A percentile compares a stretch with the other conserved stretches of the same genome.
Evolutionary conservation across 1,140 invertebrate species (phyloP).

Genomic region (Bombus consobrinus): DNA sequence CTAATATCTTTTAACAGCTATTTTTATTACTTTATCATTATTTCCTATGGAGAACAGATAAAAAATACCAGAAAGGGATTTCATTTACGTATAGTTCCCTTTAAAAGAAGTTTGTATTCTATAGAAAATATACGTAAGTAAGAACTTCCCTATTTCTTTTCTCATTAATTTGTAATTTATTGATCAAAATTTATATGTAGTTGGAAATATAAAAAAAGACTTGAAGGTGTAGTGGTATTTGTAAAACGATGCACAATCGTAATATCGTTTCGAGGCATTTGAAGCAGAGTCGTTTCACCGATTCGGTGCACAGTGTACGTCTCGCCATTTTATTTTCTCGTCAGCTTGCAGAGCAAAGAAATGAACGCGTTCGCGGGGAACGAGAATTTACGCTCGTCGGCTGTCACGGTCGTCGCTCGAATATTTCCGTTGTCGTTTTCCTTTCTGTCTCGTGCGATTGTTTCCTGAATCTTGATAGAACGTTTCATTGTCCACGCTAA

Average conservation of each 20-base stretch:
- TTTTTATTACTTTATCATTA: background rate
- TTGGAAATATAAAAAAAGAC: too few relatives aligned
- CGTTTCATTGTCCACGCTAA: background rate
- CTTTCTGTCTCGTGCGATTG: background rate
- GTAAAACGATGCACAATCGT: background rate
- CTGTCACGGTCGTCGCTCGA: background rate
- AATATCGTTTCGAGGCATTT: background rate
- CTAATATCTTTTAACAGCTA: too few relatives aligned
- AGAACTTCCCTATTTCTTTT: background rate
- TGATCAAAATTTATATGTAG: too few relatives aligned
- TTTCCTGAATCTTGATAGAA: conserved; percentile 16
- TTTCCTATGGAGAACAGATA: background rate
- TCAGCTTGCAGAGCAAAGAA: conserved; percentile 18
- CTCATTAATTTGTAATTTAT: background rate
- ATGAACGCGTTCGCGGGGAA: background rate
- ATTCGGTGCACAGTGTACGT: background rate
- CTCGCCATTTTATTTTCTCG: conserved; percentile 33
- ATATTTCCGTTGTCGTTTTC: background rate
- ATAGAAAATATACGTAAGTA: background rate
- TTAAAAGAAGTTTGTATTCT: too few relatives aligned
- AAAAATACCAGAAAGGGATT: background rate
- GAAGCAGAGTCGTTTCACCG: background rate
- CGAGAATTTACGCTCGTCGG: conserved; percentile 37
- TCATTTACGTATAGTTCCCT: too few relatives aligned
- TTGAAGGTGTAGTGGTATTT: background rate